Percentiles rank a stretch among this genome's conserved stretches.
These are phyloP conservation scores for Austrofundulus limnaeus DNA, from an alignment of 2,113 vertebrate genomes.

Conservation along the genomic window DNA sequence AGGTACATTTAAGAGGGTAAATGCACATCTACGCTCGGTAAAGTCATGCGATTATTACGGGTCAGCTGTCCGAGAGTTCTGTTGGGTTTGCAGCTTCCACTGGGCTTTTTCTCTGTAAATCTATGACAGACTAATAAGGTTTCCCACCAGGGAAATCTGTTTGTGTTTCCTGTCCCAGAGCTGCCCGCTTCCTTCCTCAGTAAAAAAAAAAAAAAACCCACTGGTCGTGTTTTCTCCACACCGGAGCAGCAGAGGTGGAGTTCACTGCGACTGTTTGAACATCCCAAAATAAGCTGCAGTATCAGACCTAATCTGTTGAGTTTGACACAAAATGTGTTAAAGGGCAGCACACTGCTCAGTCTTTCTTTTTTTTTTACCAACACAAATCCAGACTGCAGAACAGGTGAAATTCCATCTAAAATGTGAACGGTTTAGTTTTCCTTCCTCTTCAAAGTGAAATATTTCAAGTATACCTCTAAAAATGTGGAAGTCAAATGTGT, in stretches of 20 bases:
- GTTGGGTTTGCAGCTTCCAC: conserved; percentile 38
- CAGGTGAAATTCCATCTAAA: not conserved
- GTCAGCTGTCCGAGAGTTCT: conserved; percentile 23
- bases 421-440: conserved; percentile 5
- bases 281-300: conserved; percentile 46
- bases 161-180: conserved; percentile 66
- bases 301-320: conserved; percentile 30
- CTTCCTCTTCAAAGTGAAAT: not conserved
- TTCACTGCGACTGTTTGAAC: conserved; percentile 41
- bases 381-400: not conserved
- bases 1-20: not conserved
- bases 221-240: conserved; percentile 42
- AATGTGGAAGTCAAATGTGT: not conserved
- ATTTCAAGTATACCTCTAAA: not conserved
- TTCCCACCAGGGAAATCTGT: conserved; percentile 64
- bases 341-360: conserved; percentile 5
- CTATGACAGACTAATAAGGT: conserved; percentile 53
- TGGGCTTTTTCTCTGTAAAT: conserved; percentile 61
- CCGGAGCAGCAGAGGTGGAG: conserved; percentile 41
- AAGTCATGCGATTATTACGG: conserved; percentile 29
- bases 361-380: conserved; percentile 19
- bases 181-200: conserved; percentile 65
- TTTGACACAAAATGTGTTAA: conserved; percentile 24
- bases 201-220: conserved; percentile 53
- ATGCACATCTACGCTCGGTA: conserved; percentile 12